phyloP scores from a whole-genome alignment of 2,113 vertebrate genomes.

The Promerops cafer region DNA sequence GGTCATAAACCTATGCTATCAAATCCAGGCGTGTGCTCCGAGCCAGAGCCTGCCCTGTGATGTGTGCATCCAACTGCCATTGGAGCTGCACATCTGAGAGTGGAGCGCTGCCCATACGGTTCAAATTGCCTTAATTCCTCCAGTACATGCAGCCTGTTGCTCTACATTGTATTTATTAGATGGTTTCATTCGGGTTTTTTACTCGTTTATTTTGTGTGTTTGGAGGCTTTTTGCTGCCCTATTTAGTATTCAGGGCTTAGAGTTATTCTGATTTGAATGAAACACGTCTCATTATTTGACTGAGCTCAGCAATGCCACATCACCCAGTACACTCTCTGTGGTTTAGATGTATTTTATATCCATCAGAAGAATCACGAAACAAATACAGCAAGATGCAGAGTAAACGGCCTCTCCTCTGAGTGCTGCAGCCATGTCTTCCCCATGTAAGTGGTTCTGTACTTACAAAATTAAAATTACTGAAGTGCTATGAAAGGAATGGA shows the following conservation, averaged over 20 bases:
- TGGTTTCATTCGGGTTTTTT: slow-evolving; percentile 40
- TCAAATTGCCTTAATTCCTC: slow-evolving; percentile 61
- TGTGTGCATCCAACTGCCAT: background rate
- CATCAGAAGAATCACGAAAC: background rate
- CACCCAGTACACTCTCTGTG: background rate
- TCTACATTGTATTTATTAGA: slow-evolving; percentile 53
- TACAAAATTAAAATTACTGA: background rate
- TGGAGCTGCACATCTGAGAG: slow-evolving; percentile 1
- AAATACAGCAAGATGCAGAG: background rate
- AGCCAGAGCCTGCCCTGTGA: slow-evolving; percentile 16
- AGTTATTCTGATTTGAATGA: slow-evolving; percentile 35
- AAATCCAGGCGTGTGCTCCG: background rate
- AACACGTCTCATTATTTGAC: slow-evolving; percentile 31
- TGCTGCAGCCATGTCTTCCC: background rate
- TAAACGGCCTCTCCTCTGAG: background rate
- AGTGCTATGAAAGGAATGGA: background rate
- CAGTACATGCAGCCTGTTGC: slow-evolving; percentile 41
- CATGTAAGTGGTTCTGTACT: background rate
- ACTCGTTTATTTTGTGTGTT: slow-evolving; percentile 37
- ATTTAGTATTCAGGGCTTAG: slow-evolving; percentile 29
- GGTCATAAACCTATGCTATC: slow-evolving; percentile 38
- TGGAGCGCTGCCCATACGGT: slow-evolving; percentile 6
- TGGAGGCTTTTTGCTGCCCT: slow-evolving; percentile 49
- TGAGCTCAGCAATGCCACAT: slow-evolving; percentile 33
- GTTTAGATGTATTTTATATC: slow-evolving; percentile 5